Evolutionary conservation across 2,888 invertebrate genomes (phyloP), one percentile per base, ranked within the genome.

Genomic region (Parnassius orleans): DNA sequence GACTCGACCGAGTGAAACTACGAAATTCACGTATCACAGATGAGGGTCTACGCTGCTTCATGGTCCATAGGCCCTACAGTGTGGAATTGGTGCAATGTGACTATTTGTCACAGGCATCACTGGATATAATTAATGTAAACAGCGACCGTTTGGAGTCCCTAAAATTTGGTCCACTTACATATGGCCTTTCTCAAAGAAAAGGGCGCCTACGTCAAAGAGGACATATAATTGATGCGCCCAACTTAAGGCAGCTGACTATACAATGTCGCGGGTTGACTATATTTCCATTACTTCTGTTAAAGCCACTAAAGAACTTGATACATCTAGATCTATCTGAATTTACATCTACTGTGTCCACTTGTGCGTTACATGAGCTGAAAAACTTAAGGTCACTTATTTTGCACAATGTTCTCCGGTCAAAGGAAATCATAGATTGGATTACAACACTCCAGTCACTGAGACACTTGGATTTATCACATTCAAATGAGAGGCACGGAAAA

Each of bases 381-480:
- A 93, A 95, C 75, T 89, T 98, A 68, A 92, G 93, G 24, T 95
- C 95, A 2, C 89, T 98, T 14, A 94, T 96, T 68, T 89, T 98
- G 54, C 96, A 97, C 79, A 96, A 97, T 87, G 96, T 98, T 5
- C 93, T 94, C 57, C 93, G 93, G 81, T 87, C 95, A 24, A 93
- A 93, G 72, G 93, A 93, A 68, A 92, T 93, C 66, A 90, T 94
- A 63, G 92, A 93, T 66, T 93, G 93, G 75, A 94, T 95, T 73
- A 90, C 93, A 64, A 89, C 90, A 53, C 78, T 95, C 71, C 86
- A 81, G 44, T 90, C 90, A 67, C 89, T 93, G 74, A 93, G 93
- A 72, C 95, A 96, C 76, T 87, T 99, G 64, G 98, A 99, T 85
- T 94, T 99, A 69, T 98, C 98, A 0, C 95, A 96, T 69, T 94